Evolutionary conservation across 2,888 invertebrate species (phyloP).

Genomic region (Uloborus plumipes): DNA sequence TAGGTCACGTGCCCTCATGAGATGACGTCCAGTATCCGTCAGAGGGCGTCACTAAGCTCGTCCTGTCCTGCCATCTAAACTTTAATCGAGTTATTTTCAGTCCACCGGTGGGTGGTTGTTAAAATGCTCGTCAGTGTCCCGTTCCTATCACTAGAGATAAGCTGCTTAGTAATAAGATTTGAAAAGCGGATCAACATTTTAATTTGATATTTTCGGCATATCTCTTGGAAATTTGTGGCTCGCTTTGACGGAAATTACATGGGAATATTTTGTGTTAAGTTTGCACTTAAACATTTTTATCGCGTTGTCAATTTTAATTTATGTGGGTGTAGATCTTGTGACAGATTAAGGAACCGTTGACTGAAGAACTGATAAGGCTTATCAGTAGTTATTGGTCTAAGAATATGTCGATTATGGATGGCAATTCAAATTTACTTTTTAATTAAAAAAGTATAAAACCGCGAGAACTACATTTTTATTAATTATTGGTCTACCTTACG

Average conservation of each 20-base stretch:
- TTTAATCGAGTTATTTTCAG: slow-evolving; percentile 51
- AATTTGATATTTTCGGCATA: slow-evolving; percentile 11
- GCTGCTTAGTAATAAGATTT: slow-evolving; percentile 35
- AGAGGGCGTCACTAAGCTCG: slow-evolving; percentile 32
- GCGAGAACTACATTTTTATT: no score
- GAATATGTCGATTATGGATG: no score
- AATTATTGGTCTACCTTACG: no score
- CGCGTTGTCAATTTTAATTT: not conserved
- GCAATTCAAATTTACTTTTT: no score
- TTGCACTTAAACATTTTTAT: not conserved
- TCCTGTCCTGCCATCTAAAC: slow-evolving; percentile 25
- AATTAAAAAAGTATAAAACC: no score
- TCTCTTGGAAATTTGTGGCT: no score
- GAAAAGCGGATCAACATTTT: slow-evolving; percentile 32
- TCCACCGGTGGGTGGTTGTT: slow-evolving; percentile 15
- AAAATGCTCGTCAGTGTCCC: slow-evolving; percentile 7
- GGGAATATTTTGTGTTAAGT: no score
- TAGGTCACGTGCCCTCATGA: slow-evolving; percentile 19
- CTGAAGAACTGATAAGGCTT: no score
- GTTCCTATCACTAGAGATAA: slow-evolving; percentile 20
- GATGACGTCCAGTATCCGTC: slow-evolving; percentile 29
- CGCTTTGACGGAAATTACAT: no score
- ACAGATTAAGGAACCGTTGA: no score
- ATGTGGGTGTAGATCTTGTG: no score
- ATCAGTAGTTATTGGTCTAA: no score